A percentile compares a stretch with the other conserved stretches of the same genome.
Conservation (phyloP, 2,113 vertebrate species). For the Amblyornis subalaris region DNA sequence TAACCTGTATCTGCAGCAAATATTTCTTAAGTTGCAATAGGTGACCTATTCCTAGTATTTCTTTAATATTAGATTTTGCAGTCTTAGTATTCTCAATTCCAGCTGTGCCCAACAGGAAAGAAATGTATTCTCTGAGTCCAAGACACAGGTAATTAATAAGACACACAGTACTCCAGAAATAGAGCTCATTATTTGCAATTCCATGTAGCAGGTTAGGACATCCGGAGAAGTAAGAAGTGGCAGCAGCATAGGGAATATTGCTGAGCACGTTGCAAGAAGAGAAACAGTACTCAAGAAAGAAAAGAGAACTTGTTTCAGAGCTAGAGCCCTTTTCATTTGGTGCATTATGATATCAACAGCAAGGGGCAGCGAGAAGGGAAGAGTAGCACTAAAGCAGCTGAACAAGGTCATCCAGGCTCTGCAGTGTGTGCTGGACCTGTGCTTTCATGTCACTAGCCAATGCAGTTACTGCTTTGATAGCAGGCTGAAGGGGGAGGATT, state of each 20-base stretch:
- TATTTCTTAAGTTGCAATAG: neutral
- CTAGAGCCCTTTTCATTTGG: neutral
- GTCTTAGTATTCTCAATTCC: neutral
- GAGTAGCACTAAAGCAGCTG: neutral
- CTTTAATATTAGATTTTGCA: neutral
- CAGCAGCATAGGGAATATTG: neutral
- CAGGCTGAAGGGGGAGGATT: neutral
- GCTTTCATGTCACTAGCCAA: neutral
- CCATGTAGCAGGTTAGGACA: neutral
- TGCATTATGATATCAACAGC: neutral
- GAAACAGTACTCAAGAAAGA: neutral
- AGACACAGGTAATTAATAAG: constrained; percentile 22
- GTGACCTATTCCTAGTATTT: neutral
- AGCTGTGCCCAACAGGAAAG: neutral
- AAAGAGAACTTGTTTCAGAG: neutral
- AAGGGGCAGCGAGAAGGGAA: neutral
- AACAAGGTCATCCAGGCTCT: neutral
- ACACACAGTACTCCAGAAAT: constrained; percentile 8
- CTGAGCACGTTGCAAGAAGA: neutral
- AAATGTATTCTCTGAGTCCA: neutral
- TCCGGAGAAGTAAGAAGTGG: neutral
- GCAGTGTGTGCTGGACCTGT: neutral
- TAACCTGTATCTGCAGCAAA: neutral
- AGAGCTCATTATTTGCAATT: constrained; percentile 31
- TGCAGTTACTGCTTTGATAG: neutral